Evolutionary conservation across 1,140 invertebrate species (phyloP).

Genomic region (Diuraphis noxia): DNA sequence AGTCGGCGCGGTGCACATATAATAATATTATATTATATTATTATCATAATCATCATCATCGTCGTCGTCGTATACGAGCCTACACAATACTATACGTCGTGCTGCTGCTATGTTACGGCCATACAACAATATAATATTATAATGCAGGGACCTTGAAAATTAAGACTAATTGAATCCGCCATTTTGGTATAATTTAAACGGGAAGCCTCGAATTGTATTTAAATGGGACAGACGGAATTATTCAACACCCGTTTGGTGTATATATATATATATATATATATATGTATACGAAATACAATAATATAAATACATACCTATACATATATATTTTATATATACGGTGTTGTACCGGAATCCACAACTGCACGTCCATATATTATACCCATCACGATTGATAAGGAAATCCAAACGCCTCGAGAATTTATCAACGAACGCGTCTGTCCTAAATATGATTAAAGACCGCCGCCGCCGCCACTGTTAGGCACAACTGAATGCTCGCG

Average conservation of each 20-base stretch:
- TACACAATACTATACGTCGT: conserved; percentile 18
- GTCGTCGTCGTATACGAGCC: neutral
- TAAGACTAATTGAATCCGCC: conserved; percentile 48
- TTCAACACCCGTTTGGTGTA: neutral
- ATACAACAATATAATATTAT: neutral
- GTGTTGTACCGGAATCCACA: neutral
- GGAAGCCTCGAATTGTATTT: conserved; percentile 53
- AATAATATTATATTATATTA: too few relatives aligned
- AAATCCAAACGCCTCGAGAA: conserved; percentile 19
- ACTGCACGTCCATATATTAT: neutral
- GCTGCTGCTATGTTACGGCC: neutral
- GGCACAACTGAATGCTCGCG: neutral
- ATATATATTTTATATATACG: too few relatives aligned
- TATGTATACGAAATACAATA: neutral
- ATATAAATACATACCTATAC: neutral
- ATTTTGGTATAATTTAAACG: conserved; percentile 52
- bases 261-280: neutral
- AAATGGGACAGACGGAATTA: conserved; percentile 35
- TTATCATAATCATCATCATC: too few relatives aligned
- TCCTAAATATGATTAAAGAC: conserved; percentile 1
- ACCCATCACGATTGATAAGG: conserved; percentile 9
- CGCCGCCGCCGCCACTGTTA: neutral
- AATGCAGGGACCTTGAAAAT: conserved; percentile 38
- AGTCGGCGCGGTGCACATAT: neutral
- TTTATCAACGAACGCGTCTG: neutral